Percentiles rank a stretch among this genome's conserved stretches.
phyloP scores from a whole-genome alignment of 1,140 invertebrate species.

The Rhagoletis zephyria region DNA sequence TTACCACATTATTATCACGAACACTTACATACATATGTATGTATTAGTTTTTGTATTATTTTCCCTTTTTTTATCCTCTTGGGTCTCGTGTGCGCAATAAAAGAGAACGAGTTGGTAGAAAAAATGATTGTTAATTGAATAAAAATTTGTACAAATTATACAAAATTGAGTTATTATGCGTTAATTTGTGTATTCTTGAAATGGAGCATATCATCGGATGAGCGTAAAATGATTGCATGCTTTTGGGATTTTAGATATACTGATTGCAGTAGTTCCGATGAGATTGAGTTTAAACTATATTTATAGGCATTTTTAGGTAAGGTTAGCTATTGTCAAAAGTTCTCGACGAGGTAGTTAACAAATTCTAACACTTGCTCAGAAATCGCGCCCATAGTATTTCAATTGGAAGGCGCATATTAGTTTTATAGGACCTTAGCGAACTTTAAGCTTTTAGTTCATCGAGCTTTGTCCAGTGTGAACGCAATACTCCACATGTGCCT shows the following conservation, averaged over 20 bases:
- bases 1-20: constrained; percentile 44
- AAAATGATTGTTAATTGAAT: constrained; percentile 37
- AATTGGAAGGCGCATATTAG: too few relatives aligned
- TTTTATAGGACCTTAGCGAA: too few relatives aligned
- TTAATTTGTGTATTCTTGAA: background rate
- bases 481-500: too few relatives aligned
- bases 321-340: too few relatives aligned
- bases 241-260: background rate
- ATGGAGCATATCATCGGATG: background rate
- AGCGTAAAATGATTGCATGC: background rate
- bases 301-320: too few relatives aligned
- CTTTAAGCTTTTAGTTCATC: too few relatives aligned
- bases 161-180: constrained; percentile 21
- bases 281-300: too few relatives aligned
- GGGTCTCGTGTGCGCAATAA: background rate
- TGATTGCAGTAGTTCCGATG: too few relatives aligned
- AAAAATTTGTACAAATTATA: constrained; percentile 47
- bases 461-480: too few relatives aligned
- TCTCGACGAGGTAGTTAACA: too few relatives aligned
- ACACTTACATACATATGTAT: background rate
- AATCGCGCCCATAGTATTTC: too few relatives aligned
- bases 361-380: too few relatives aligned
- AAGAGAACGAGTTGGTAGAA: background rate
- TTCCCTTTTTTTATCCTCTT: background rate
- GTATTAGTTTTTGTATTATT: background rate